Evolutionary conservation across 2,113 vertebrate species (phyloP).

Genomic region (Myrmophylax atrothorax): DNA sequence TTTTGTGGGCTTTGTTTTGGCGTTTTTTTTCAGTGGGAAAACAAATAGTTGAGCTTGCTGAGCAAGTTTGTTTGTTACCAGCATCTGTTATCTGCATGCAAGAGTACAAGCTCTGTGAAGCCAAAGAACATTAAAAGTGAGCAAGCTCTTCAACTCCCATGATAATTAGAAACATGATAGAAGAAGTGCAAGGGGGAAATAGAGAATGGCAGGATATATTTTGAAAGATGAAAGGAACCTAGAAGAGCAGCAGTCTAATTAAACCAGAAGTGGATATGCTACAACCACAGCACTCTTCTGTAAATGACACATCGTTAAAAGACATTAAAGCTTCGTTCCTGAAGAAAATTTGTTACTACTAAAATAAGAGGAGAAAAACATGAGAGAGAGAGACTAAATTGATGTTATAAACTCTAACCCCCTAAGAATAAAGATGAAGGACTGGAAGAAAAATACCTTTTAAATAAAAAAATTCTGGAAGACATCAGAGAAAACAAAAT

Average conservation of each 20-base stretch:
- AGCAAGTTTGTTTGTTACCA: background rate
- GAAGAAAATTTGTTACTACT: conserved; percentile 35
- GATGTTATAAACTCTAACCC: background rate
- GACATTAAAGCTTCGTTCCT: conserved; percentile 44
- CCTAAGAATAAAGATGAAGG: background rate
- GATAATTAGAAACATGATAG: conserved; percentile 49
- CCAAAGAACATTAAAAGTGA: conserved; percentile 26
- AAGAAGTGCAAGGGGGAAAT: conserved; percentile 12
- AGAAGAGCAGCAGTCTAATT: conserved; percentile 64
- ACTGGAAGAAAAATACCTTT: background rate
- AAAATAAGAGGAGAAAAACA: conserved; percentile 46
- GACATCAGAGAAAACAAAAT: conserved; percentile 13
- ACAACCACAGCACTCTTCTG: conserved; percentile 39
- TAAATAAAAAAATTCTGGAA: conserved; percentile 1
- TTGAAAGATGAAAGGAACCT: conserved; percentile 70
- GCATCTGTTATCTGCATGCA: background rate
- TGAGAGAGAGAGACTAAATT: conserved; percentile 9
- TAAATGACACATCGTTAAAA: conserved; percentile 45
- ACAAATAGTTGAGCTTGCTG: background rate
- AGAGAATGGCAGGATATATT: conserved; percentile 24
- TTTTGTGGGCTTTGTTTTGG: background rate
- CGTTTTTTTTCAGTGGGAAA: background rate
- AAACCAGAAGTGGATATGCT: conserved; percentile 60
- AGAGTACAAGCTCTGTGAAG: background rate
- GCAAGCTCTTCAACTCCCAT: conserved; percentile 30